These are phyloP conservation scores for Heliconius ismenius DNA, from an alignment of 2,888 invertebrate species.

Conservation along the genomic window DNA sequence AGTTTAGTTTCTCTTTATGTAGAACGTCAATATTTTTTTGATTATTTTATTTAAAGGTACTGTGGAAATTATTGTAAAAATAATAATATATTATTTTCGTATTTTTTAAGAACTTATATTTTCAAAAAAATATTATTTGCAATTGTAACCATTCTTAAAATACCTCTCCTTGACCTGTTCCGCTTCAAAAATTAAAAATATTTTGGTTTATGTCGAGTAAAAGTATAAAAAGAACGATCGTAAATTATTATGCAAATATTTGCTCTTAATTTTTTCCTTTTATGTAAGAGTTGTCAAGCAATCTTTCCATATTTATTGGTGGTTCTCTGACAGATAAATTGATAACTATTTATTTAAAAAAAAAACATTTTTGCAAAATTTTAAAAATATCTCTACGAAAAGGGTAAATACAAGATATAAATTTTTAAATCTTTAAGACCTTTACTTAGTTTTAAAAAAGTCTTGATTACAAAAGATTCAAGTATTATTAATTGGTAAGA, in stretches of 20 bases:
- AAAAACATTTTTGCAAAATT: too few species aligned
- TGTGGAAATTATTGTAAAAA: neutral
- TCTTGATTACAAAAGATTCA: neutral
- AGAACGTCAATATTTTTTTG: neutral
- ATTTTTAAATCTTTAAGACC: too few species aligned
- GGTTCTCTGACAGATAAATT: neutral
- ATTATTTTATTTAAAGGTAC: neutral
- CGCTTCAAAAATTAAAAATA: neutral
- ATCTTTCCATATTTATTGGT: neutral
- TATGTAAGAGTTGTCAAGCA: neutral
- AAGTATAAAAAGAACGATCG: neutral
- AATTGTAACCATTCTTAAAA: neutral
- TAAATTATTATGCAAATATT: neutral
- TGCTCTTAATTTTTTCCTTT: neutral
- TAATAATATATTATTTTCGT: neutral
- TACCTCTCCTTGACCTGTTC: neutral
- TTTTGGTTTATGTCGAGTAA: neutral
- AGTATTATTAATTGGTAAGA: too few species aligned
- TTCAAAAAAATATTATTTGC: neutral
- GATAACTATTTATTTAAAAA: too few species aligned
- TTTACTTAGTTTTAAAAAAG: neutral
- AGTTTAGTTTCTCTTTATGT: neutral
- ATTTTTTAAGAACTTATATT: neutral
- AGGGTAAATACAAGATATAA: too few species aligned
- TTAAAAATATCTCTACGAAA: too few species aligned